These are phyloP conservation scores for Chymomyza costata DNA, from an alignment of 1,140 invertebrate genomes.

Conservation along the genomic window DNA sequence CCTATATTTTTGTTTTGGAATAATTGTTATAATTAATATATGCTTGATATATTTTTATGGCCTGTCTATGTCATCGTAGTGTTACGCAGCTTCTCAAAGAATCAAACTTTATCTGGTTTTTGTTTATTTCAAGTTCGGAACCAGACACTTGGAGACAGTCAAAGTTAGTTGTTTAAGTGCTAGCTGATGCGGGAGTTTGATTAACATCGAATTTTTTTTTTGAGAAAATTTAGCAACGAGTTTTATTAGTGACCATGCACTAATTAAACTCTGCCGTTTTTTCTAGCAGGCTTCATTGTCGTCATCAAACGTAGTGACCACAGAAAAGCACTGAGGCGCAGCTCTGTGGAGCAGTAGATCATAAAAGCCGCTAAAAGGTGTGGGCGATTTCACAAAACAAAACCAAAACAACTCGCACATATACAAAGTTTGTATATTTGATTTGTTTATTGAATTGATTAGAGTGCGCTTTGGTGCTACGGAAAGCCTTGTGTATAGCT, in stretches of 20 bases:
- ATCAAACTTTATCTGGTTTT: constrained; percentile 46
- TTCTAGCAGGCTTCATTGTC: constrained; percentile 32
- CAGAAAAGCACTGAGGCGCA: constrained; percentile 23
- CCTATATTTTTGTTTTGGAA: no score
- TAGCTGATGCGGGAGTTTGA: constrained; percentile 56
- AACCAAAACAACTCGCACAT: constrained; percentile 10
- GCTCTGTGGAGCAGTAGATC: constrained; percentile 66
- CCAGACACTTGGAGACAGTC: constrained; percentile 29
- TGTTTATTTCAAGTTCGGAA: constrained; percentile 49
- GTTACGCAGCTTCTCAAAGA: background rate
- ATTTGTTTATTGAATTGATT: constrained; percentile 67
- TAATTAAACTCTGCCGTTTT: constrained; percentile 59
- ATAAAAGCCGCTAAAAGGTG: constrained; percentile 72
- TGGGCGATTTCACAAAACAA: constrained; percentile 53
- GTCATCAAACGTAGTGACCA: constrained; percentile 33
- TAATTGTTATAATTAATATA: no score
- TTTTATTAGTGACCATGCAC: constrained; percentile 70
- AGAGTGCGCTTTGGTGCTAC: constrained; percentile 42
- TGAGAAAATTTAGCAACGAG: constrained; percentile 50
- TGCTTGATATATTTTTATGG: no score
- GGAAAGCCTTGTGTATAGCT: constrained; percentile 1
- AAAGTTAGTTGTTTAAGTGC: no score
- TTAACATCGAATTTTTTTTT: constrained; percentile 51
- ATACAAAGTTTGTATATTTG: constrained; percentile 25
- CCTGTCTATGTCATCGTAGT: background rate